phyloP scores from a whole-genome alignment of 2,888 invertebrate species.

The Dicranocentrus wangi region DNA sequence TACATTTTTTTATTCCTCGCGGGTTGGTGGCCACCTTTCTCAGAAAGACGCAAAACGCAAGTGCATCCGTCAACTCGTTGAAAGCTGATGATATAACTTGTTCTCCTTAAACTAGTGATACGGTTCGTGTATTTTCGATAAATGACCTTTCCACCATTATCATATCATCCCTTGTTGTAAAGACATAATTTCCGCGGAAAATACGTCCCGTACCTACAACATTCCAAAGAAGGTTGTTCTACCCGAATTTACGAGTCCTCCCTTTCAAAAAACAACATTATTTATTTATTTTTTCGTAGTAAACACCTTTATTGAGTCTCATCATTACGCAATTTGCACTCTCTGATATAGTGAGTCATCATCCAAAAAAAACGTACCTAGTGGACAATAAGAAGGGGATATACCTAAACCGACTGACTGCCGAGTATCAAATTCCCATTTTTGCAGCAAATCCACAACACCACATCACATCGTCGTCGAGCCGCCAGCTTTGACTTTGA shows the following conservation, averaged over 20 bases:
- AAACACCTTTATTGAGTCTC: not conserved
- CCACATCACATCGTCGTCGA: too few relatives aligned
- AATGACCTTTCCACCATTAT: constrained; percentile 17
- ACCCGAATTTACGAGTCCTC: not conserved
- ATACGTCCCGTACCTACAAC: not conserved
- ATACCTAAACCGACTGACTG: too few relatives aligned
- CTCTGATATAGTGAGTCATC: not conserved
- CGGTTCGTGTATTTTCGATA: not conserved
- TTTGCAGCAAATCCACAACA: too few relatives aligned
- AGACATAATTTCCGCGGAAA: constrained; percentile 1
- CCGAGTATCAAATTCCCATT: too few relatives aligned
- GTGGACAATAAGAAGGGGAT: too few relatives aligned
- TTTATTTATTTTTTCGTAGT: not conserved
- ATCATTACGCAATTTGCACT: constrained; percentile 18
- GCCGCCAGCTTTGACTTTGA: too few relatives aligned
- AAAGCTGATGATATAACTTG: not conserved
- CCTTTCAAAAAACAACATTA: too few relatives aligned
- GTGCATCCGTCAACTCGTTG: too few relatives aligned
- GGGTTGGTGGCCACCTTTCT: too few relatives aligned
- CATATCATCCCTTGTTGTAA: not conserved
- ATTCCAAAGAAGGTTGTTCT: not conserved
- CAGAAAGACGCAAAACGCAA: too few relatives aligned
- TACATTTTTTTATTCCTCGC: too few relatives aligned
- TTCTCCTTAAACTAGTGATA: constrained; percentile 23
- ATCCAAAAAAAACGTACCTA: too few relatives aligned